Base-by-base conservation (phyloP, 2,888 invertebrate species). In the Tetragonula carbonaria region DNA sequence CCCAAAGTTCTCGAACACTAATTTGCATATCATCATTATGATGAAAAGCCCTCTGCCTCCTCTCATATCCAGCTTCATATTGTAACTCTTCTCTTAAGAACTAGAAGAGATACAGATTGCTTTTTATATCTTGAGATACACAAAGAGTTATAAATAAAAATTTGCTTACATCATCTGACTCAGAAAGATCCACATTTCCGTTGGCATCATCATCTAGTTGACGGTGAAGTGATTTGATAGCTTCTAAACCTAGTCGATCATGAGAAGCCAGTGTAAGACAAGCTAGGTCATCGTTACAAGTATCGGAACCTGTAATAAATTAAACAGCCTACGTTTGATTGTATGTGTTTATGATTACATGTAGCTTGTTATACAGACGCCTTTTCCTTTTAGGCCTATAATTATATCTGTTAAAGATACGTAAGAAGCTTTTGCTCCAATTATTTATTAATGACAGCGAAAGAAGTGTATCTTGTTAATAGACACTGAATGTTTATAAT, bases 191-290 rank as follows among this genome's bases (percentile, higher is more conserved):
- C 88, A 99, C 98, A 95, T 98, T 98, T 85, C 99, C 99, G 95
- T 99, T 98, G 91, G 98, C 98, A 95, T 99, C 99, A 94, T 99
- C 99, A 94, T 99, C 99, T 89, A 99, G 96, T 94, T 99, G 98
- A 87, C 97, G 96, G 95, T 99, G 99, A 66, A 99, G 96, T 90
- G 97, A 97, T 87, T 96, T 96, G 93, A 99, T 99, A 80, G 99
- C 99, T 94, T 99, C 99, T 93, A 98, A 97, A 51, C 98, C 98
- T 76, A 97, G 96, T 89, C 97, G 97, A 95, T 99, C 99, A 93
- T 97, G 97, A 80, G 96, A 95, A 91, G 96, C 95, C 95, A 96
- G 96, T 75, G 96, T 96, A 89, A 97, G 96, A 93, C 98, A 98
- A 87, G 96, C 96, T 85, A 97, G 95, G 95, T 98, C 98, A 93